Evolutionary conservation across 2,888 invertebrate genomes (phyloP), one percentile per base, ranked within the genome.

Genomic region (Andrena bucephala): DNA sequence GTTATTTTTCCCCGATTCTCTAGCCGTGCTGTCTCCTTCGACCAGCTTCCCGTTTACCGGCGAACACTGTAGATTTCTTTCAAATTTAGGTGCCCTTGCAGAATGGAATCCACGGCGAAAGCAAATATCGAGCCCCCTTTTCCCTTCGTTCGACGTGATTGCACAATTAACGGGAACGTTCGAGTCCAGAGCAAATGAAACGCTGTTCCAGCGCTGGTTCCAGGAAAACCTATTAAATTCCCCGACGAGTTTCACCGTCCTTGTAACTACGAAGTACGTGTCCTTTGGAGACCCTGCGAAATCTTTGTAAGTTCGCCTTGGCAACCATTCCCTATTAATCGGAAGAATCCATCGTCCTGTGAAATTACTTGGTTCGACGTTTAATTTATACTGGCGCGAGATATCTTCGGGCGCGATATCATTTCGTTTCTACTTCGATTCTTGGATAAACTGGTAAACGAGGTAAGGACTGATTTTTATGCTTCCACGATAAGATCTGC

Each of bases 191-290:
- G 62, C 13, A 60, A 66, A 59, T 36, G 27, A 60, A 75, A 76
- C 42, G 36, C n/a, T 42, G 16, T 52, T 62, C 70, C n/a, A 59
- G 20, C 48, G 24, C 13, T 6, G 63, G n/a, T 42, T 31, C 33
- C 71, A 24, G 50, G 59, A 2, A 48, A 82, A 79, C 70, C 74
- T 70, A 79, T 82, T 82, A 74, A 82, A 82, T 82, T 78, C 57
- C 33, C 63, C 71, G 42, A 77, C 20, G 72, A 63, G 67, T 81
- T 81, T 57, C 71, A 27, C 52, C 71, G 60, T 59, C 57, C 52
- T 54, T 33, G 62, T 65, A 66, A 77, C 68, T 57, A 72, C 50
- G 10, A 50, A 68, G 29, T 76, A 57, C 70, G 79, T 52, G 76
- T 60, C 52, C 52, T 60, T 65, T 33, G 8, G 59, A 42, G 48